phyloP scores from a whole-genome alignment of 2,113 vertebrate genomes.

The Corythornis cristatus region DNA sequence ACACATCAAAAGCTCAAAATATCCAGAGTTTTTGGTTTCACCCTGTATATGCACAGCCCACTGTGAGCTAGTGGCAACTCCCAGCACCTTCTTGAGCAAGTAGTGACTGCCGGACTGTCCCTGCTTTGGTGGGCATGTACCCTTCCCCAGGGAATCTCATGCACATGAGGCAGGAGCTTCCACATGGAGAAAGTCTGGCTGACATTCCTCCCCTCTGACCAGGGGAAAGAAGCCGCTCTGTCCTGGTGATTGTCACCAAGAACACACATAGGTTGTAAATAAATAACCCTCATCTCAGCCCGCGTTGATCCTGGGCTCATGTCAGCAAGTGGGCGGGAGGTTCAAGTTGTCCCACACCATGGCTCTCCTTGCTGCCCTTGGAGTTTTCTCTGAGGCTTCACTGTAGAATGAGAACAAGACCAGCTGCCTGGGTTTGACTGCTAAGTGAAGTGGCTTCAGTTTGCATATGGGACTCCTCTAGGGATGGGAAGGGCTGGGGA shows the following conservation, averaged over 20 bases:
- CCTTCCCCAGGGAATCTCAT: background rate
- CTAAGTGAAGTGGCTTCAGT: conserved; percentile 56
- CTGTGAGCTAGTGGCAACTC: background rate
- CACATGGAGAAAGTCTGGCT: background rate
- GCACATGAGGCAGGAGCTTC: fast-evolving
- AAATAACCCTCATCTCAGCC: conserved; percentile 62
- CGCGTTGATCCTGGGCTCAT: background rate
- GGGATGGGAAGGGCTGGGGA: background rate
- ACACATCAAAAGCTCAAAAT: background rate
- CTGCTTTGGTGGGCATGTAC: background rate
- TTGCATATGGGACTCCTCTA: background rate
- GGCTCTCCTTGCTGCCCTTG: conserved; percentile 12
- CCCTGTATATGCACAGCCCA: background rate
- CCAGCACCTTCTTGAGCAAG: background rate
- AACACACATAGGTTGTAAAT: conserved; percentile 3
- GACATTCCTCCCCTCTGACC: background rate
- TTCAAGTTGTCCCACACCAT: background rate
- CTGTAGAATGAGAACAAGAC: conserved; percentile 53
- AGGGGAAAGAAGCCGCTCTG: background rate
- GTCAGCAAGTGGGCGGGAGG: background rate
- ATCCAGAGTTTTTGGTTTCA: background rate
- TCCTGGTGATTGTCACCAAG: background rate
- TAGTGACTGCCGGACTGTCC: background rate
- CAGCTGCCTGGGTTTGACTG: background rate
- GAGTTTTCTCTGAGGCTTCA: conserved; percentile 44